A percentile compares a stretch with the other conserved stretches of the same genome.
Conservation (phyloP, 2,113 vertebrate genomes). For the Callaeas wilsoni region DNA sequence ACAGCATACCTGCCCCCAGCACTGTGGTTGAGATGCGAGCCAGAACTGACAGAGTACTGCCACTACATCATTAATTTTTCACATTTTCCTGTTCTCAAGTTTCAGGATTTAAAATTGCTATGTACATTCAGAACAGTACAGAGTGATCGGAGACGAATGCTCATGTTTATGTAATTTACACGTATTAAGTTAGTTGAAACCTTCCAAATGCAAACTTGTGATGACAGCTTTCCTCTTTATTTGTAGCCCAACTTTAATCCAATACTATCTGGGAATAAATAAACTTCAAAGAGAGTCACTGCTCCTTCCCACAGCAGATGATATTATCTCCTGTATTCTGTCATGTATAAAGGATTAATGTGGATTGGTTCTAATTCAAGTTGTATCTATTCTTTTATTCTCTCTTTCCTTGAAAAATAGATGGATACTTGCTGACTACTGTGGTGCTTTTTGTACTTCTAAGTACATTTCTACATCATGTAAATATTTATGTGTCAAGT, state of each 20-base stretch:
- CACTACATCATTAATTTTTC: neutral
- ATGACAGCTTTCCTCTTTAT: neutral
- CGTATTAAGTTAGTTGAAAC: neutral
- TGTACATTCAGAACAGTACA: neutral
- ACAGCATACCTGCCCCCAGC: rapidly evolving
- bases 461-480: neutral
- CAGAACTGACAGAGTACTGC: neutral
- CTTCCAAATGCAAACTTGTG: neutral
- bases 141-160: neutral
- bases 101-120: neutral
- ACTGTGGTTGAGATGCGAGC: rapidly evolving
- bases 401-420: neutral
- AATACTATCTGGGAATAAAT: neutral
- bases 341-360: neutral
- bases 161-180: neutral
- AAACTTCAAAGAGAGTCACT: neutral
- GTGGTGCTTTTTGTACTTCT: neutral
- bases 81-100: neutral
- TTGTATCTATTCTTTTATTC: neutral
- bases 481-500: neutral
- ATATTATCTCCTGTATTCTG: neutral
- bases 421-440: neutral
- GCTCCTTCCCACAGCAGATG: neutral
- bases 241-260: neutral
- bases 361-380: neutral